Evolutionary conservation across 1,140 invertebrate species (phyloP), one percentile per base, ranked within the genome.

Genomic region (Lepidurus apus): DNA sequence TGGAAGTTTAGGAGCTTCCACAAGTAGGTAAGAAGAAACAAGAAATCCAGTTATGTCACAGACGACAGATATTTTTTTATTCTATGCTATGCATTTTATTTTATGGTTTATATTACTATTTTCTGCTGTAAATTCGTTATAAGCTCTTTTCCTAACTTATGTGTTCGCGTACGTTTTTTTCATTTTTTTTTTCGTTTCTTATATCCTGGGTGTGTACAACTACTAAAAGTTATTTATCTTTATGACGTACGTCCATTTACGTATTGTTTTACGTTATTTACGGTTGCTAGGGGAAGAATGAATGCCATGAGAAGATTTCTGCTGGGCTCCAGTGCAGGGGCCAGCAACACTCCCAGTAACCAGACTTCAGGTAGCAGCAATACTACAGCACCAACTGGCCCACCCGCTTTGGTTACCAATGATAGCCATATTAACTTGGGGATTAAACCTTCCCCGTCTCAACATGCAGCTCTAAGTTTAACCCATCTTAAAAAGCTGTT

Each of bases 401-500:
- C 76, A 11, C 43, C 76, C 42, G 43, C 44, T 17, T 44, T 42
- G 5, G 43, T 24, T 53, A 17, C 43, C 9, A 73, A 26, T 26
- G 17, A 17, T 13, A 78, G 26, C 21, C 73, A 80, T 17, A 74
- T 43, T 3, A 74, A 77, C 42, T 34, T 80, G 17, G 73, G 76
- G 7, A 77, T 80, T 34, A 74, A 76, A 43, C 75, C 73, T n/a
- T 80, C 79, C 21, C 79, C 75, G 42, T 89, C 91, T 78, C 90
- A 93, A 80, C 93, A 94, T 82, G 91, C 93, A 53, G 93, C 93
- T 82, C 88, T 98, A 74, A 96, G 96, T 73, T 88, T 99, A 13
- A 96, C 95, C 91, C 96, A 98, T 83, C 88, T 99, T 5, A 95
- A 97, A 82, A 98, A 98, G 86, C 88, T 98, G 10, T 98, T 98